Base-by-base conservation (phyloP, 2,113 vertebrate species). In the Nerophis lumbriciformis region DNA sequence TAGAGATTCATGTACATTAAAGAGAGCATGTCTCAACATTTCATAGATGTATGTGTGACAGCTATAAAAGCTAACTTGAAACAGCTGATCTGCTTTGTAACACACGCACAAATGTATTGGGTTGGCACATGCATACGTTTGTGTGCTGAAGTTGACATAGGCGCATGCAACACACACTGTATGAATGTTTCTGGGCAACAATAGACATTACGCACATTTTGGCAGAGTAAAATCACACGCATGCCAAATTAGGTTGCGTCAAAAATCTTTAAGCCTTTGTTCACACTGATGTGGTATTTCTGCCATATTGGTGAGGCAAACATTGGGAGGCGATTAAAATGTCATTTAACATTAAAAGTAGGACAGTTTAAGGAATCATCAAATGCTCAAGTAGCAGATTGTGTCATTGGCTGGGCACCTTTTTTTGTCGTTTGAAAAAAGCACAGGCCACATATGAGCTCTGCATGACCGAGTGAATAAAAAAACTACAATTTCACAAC, bases 241-340 rank as follows among this genome's bases (percentile, higher is more conserved):
- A 63, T 48, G 13, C 50, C 48, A 71, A 68, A 72, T 64, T 8
- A 69, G 54, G 60, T 73, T 56, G 67, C 61, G 59, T 71, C 3
- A 36, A 19, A 73, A 52, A 59, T 28, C 8, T 58, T 15, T 61
- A 14, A 60, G 49, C 35, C n/a, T 21, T 14, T 28, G 28, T 28
- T 16, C 47, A 53, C 39, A 69, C 38, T 72, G 3, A 36, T 47
- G 58, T 37, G 39, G 45, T 55, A 15, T 55, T 55, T 74, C 52
- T 69, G 59, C 61, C 63, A 53, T 49, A 49, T 50, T 39, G 13
- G 38, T 45, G 35, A 76, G 68, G 54, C 59, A 69, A 63, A 75
- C 58, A 61, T 53, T 28, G 28, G 28, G 28, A 28, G 4, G 28
- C 5, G 51, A 48, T 66, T 45, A 50, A 57, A 35, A 45, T 37